Conservation (phyloP, 2,113 vertebrate species). For the Oostethus manadensis region DNA sequence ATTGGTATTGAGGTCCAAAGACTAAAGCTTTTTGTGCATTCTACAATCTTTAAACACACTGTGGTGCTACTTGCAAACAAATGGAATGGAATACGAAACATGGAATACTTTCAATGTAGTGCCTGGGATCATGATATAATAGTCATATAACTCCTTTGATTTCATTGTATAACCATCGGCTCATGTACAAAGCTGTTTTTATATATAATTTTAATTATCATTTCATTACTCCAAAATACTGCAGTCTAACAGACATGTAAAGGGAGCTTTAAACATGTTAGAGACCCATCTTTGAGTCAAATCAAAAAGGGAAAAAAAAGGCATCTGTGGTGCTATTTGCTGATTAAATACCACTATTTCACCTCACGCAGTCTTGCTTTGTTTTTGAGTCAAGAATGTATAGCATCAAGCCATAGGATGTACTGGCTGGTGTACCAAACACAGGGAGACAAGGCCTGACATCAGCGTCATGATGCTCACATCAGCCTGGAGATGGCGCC, state of each 20-base stretch:
- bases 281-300: background rate
- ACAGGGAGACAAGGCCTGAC: conserved; percentile 5
- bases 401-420: conserved; percentile 23
- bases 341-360: background rate
- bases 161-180: too few species aligned
- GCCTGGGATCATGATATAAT: too few species aligned
- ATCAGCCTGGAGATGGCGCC: conserved; percentile 80
- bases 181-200: background rate
- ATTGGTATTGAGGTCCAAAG: background rate
- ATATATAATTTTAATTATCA: background rate
- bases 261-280: background rate
- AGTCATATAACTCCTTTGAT: too few species aligned
- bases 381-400: conserved; percentile 7
- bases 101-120: too few species aligned
- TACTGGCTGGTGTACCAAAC: conserved; percentile 8
- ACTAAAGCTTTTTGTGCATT: too few species aligned
- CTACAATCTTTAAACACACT: background rate
- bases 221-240: background rate
- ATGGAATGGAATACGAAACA: too few species aligned
- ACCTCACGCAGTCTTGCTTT: too few species aligned
- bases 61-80: background rate
- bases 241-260: background rate
- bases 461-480: conserved; percentile 57
- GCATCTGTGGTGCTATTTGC: conserved; percentile 11
- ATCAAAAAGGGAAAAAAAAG: conserved; percentile 14